Evolutionary conservation across 2,888 invertebrate species (phyloP), one percentile per base, ranked within the genome.

Genomic region (Cacoxenus indagator): DNA sequence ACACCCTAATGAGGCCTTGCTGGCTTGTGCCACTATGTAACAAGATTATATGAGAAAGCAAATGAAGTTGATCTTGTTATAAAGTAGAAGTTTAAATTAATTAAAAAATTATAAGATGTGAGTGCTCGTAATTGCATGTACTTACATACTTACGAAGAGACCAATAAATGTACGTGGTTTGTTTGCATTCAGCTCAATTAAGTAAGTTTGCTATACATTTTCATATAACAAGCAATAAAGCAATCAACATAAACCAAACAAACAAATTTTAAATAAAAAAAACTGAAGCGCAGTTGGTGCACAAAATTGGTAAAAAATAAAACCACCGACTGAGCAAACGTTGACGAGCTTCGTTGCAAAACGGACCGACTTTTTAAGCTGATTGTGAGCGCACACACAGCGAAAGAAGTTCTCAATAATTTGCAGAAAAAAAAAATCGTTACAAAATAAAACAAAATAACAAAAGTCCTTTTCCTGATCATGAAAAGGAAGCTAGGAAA

Each of bases 121-220:
- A n/a, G n/a, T n/a, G n/a, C n/a, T n/a, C n/a, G n/a, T n/a, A n/a
- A 37, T 37, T 37, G 37, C 14, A 1, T 37, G 37, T n/a, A n/a
- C n/a, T n/a, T n/a, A n/a, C n/a, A n/a, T n/a, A n/a, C n/a, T n/a
- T n/a, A n/a, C n/a, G n/a, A n/a, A n/a, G n/a, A n/a, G n/a, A n/a
- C 37, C 37, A 37, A 37, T 11, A 2, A 37, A 26, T 17, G 27
- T 61, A 17, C n/a, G 29, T 17, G 27, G 29, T 29, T 29, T 61
- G 2, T 27, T 61, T 57, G 29, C 29, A 57, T 8, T 57, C 27
- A 31, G 43, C 45, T 43, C 61, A 43, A 62, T 45, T 62, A 45
- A 22, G 43, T 22, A 19, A 62, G 61, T 45, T 62, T 62, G 45
- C 61, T 9, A 45, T 31, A 19, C n/a, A 19, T 61, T 26, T 9